Conservation (phyloP, 2,888 invertebrate genomes). For the Tiphia femorata region DNA sequence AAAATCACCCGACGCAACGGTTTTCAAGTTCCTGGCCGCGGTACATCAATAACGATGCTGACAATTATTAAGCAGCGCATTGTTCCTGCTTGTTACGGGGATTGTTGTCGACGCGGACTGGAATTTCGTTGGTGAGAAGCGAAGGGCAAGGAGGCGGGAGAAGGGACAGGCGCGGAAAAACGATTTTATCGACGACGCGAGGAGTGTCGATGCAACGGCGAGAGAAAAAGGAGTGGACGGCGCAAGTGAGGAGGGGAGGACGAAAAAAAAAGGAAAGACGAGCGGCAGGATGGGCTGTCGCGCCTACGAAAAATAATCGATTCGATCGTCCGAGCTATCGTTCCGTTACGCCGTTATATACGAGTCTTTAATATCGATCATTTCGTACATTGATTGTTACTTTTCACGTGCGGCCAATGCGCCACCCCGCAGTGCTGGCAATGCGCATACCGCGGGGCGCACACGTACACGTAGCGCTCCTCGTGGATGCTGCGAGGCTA, state of each 20-base stretch:
- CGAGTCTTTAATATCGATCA: conserved; percentile 41
- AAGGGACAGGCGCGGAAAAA: too few relatives aligned
- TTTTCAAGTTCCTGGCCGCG: conserved; percentile 37
- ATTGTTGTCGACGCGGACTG: conserved; percentile 34
- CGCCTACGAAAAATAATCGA: conserved; percentile 27
- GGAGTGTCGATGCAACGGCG: not conserved
- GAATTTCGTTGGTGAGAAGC: conserved; percentile 15
- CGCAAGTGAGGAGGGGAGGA: not conserved
- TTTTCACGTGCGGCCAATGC: conserved; percentile 24
- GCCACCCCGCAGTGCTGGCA: conserved; percentile 29
- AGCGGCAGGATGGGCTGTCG: not conserved
- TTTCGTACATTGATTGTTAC: conserved; percentile 36
- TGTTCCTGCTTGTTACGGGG: conserved; percentile 39
- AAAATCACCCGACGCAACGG: conserved; percentile 40
- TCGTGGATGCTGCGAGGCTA: not conserved
- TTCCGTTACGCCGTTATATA: conserved; percentile 24
- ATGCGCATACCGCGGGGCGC: conserved; percentile 3
- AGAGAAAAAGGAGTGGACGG: not conserved
- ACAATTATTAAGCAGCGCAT: conserved; percentile 43
- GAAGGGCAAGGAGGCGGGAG: not conserved
- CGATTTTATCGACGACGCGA: too few relatives aligned
- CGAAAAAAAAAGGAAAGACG: not conserved
- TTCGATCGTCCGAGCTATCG: conserved; percentile 14
- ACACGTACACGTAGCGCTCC: conserved; percentile 1
- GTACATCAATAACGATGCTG: conserved; percentile 44